A percentile compares a stretch with the other conserved stretches of the same genome.
phyloP scores from a whole-genome alignment of 2,113 vertebrate genomes.

The Chaetodon trifascialis region DNA sequence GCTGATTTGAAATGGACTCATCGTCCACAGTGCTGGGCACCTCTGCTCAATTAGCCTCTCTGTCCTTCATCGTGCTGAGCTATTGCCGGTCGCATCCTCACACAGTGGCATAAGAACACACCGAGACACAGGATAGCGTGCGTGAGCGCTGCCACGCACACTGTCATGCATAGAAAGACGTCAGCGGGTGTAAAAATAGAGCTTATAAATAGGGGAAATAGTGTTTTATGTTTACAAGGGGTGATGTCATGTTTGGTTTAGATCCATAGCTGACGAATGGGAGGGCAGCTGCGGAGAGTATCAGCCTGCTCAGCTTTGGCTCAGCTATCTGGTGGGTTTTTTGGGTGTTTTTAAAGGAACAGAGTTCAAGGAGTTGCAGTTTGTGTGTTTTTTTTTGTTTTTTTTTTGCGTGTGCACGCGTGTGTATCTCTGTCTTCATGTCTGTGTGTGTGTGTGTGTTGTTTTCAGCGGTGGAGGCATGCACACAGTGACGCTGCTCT shows the following conservation, averaged over 20 bases:
- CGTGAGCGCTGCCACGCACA: neutral
- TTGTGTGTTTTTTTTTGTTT: constrained; percentile 4
- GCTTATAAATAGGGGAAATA: constrained; percentile 60
- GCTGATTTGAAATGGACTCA: constrained; percentile 72
- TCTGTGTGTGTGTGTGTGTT: constrained; percentile 42
- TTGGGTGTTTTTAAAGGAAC: constrained; percentile 54
- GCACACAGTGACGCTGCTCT: constrained; percentile 77
- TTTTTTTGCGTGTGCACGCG: neutral
- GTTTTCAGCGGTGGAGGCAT: constrained; percentile 69
- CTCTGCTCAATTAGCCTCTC: constrained; percentile 69
- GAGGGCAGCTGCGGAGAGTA: constrained; percentile 64
- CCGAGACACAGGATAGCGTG: neutral
- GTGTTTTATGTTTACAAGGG: constrained; percentile 69
- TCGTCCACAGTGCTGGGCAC: constrained; percentile 73
- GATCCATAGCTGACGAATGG: constrained; percentile 65
- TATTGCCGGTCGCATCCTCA: constrained; percentile 36
- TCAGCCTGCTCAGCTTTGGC: constrained; percentile 52
- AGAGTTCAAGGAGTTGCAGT: constrained; percentile 53
- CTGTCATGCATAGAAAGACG: constrained; percentile 37
- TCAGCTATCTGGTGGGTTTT: constrained; percentile 15
- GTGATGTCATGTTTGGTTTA: constrained; percentile 79
- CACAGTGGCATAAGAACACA: constrained; percentile 17
- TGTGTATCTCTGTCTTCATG: constrained; percentile 24
- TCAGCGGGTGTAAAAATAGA: constrained; percentile 76
- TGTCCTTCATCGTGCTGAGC: constrained; percentile 59